phyloP scores from a whole-genome alignment of 2,888 invertebrate species.

The Panorpa germanica region DNA sequence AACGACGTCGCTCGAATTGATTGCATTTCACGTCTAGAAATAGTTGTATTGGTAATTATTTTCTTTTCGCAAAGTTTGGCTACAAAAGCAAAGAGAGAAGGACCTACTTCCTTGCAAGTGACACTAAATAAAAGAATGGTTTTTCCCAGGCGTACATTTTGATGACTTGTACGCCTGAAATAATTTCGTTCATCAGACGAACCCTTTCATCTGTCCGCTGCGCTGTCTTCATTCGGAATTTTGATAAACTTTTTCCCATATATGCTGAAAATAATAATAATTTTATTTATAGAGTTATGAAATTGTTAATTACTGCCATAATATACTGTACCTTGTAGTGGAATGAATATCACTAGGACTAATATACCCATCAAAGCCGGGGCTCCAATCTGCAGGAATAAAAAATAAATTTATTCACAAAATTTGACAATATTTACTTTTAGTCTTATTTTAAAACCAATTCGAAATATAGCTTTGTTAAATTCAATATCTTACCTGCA shows the following conservation, averaged over 20 bases:
- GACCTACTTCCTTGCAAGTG: constrained; percentile 14
- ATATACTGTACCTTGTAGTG: constrained; percentile 38
- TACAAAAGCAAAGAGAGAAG: constrained; percentile 9
- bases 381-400: constrained; percentile 21
- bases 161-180: constrained; percentile 77
- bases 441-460: too few relatives aligned
- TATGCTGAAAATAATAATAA: constrained; percentile 20
- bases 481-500: constrained; percentile 29
- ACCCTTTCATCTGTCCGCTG: constrained; percentile 76
- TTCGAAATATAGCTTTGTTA: too few relatives aligned
- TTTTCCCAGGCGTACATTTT: constrained; percentile 73
- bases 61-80: constrained; percentile 36
- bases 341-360: constrained; percentile 29
- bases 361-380: constrained; percentile 29
- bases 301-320: constrained; percentile 15
- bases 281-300: constrained; percentile 3
- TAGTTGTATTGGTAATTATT: constrained; percentile 35
- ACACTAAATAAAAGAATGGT: constrained; percentile 48
- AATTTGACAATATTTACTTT: too few relatives aligned
- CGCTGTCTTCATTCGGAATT: constrained; percentile 56
- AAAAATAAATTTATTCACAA: constrained; percentile 26
- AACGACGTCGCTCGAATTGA: constrained; percentile 40
- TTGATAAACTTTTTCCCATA: constrained; percentile 29
- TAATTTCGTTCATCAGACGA: constrained; percentile 86
- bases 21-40: constrained; percentile 40